Base-by-base conservation (phyloP, 2,888 invertebrate species). In the Teleiodes luculella region DNA sequence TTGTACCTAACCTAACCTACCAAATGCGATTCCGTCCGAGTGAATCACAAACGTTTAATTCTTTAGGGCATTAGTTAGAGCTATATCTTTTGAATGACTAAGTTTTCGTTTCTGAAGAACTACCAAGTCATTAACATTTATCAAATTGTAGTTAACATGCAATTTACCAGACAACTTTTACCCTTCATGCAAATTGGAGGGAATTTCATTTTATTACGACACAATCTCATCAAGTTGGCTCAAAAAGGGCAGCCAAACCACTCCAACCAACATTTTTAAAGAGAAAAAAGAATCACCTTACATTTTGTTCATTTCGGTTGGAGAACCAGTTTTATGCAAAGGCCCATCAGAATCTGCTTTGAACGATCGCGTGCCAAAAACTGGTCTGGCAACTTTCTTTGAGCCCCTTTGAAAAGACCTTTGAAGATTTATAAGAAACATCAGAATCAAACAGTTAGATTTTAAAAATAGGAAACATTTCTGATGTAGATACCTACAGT, bases 371-470 rank as follows among this genome's bases (percentile, higher is more conserved):
- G 36, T 54, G 56, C 53, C 53, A 56, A 59, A 59, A 65, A 63
- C 59, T 45, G 10, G 62, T 31, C 53, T 35, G 51, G 52, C 55
- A 55, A 55, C 59, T 65, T 65, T 63, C 63, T 58, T 60, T 28
- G 18, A 37, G 43, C 43, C 13, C 28, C 41, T 20, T 41, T 33
- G 33, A 3, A 3, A 5, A 33, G 8, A 33, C 10, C 33, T 33
- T 33, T 24, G 3, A n/a, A n/a, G n/a, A n/a, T n/a, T n/a, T n/a
- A n/a, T n/a, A n/a, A n/a, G n/a, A n/a, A n/a, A n/a, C n/a, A n/a
- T n/a, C n/a, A n/a, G n/a, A n/a, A n/a, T n/a, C n/a, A n/a, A n/a
- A n/a, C n/a, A n/a, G n/a, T n/a, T n/a, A n/a, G n/a, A n/a, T n/a
- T n/a, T n/a, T n/a, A n/a, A n/a, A n/a, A n/a, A n/a, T n/a, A n/a